A percentile compares a stretch with the other conserved stretches of the same genome.
Conservation (phyloP, 2,113 vertebrate species). For the Xenus cinereus region DNA sequence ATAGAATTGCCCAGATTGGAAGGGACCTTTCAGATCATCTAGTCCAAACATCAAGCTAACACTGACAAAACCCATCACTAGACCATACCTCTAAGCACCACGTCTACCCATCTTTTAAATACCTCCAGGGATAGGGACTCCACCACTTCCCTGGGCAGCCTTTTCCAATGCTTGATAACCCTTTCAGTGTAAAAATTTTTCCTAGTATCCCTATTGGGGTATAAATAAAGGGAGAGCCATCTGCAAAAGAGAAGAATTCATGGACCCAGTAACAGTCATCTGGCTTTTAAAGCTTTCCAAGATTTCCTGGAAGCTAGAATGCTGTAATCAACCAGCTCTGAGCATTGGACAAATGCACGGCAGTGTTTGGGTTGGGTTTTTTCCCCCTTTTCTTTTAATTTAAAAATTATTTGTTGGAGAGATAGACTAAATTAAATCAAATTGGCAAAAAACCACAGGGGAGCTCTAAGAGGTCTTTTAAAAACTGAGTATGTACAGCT, state of each 20-base stretch:
- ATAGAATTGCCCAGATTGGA: no score
- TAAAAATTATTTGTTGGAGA: conserved; percentile 55
- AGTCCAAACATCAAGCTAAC: no score
- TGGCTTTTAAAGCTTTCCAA: not conserved
- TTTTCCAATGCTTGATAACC: no score
- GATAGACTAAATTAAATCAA: conserved; percentile 59
- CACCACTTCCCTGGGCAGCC: no score
- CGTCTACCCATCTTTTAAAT: no score
- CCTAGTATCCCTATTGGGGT: not conserved
- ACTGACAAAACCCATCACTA: no score
- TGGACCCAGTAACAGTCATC: not conserved
- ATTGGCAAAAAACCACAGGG: conserved; percentile 39
- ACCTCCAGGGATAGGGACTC: no score
- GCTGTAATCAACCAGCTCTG: not conserved
- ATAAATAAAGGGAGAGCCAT: not conserved
- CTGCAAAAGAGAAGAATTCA: not conserved
- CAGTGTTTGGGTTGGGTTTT: not conserved
- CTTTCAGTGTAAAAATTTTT: no score
- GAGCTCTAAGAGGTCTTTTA: conserved; percentile 20
- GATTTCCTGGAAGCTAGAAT: conserved; percentile 4
- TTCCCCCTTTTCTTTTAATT: conserved; percentile 5
- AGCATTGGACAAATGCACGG: not conserved
- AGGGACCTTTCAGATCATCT: no score
- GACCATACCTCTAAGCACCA: no score
- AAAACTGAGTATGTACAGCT: conserved; percentile 27